These are phyloP conservation scores for Drosophila falleni DNA, from an alignment of 2,888 invertebrate genomes.

Conservation along the genomic window DNA sequence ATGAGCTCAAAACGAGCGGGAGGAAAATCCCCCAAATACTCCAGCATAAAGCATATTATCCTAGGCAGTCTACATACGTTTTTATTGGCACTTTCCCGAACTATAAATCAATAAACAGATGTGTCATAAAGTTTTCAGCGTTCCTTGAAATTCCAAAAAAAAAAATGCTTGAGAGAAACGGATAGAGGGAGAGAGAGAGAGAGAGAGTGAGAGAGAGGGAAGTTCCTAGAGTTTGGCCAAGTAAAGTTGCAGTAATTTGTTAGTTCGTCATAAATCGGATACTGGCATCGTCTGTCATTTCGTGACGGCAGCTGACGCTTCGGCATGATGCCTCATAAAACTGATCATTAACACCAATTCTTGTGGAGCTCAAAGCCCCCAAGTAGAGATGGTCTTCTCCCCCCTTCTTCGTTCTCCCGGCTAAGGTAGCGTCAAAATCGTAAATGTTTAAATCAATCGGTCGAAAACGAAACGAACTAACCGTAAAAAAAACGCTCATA, in stretches of 20 bases:
- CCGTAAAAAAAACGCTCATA: conserved; percentile 65
- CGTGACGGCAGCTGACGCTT: conserved; percentile 46
- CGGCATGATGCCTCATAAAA: conserved; percentile 22
- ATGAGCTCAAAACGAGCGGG: conserved; percentile 34
- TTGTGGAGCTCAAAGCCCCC: conserved; percentile 14
- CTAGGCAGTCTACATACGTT: conserved; percentile 48
- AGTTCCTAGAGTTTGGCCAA: conserved; percentile 21
- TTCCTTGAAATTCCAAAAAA: conserved; percentile 35
- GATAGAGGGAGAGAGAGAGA: not conserved
- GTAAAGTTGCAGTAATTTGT: conserved; percentile 39
- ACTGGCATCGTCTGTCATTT: conserved; percentile 39
- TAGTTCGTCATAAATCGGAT: conserved; percentile 37
- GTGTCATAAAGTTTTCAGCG: conserved; percentile 73
- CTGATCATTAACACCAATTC: conserved; percentile 57
- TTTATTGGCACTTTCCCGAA: conserved; percentile 79
- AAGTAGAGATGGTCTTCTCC: not conserved
- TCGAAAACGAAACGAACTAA: conserved; percentile 60
- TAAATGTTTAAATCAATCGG: conserved; percentile 66
- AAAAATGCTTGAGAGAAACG: not conserved
- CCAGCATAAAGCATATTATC: conserved; percentile 36
- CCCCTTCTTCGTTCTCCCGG: not conserved
- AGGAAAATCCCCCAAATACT: conserved; percentile 11
- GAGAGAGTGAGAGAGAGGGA: not conserved
- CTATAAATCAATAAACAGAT: conserved; percentile 83
- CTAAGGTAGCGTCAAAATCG: conserved; percentile 16